Evolutionary conservation across 2,797 vertebrate genomes (phyloP), one percentile per base, ranked within the genome.

Genomic region (Gobionotothen gibberifrons): DNA sequence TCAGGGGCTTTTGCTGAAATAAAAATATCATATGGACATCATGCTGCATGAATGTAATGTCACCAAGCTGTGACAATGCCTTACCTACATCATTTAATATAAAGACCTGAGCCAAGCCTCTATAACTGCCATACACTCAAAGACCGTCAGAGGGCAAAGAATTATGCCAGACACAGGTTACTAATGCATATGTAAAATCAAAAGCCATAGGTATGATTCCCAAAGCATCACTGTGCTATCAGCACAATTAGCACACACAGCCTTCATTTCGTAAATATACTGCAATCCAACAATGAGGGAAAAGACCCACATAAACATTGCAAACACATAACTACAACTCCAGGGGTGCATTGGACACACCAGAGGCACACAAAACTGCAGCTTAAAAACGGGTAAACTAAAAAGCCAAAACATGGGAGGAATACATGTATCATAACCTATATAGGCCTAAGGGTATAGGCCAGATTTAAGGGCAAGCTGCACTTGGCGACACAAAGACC

Each of bases 1-100:
- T 81, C 84, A 64, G 40, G 6, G 6, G 3, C 74, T 58, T 71
- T 84, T 44, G 66, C 88, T 92, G 84, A 69, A 92, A 90, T 76
- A 46, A 2, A 87, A 78, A 72, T 66, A 63, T 68, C 12, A 76
- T 36, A 32, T 42, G 7, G 49, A 67, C 21, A 54, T 26, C 26
- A 79, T 55, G 19, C 26, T 47, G 10, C 13, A 32, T 47, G 51
- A 70, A 60, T 62, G 44, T n/a, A 14, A 61, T 39, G 26, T 10
- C 32, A 69, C 42, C 21, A 64, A 76, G 48, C n/a, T 51, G 19
- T 39, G 9, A 43, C 21, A 55, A 0, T 57, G 36, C 3, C 55
- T 68, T 22, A 57, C 26, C 26, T 26, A 26, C 4, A 26, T n/a
- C 8, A 8, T 36, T 60, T n/a, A 22, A 55, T 3, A 32, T 39